Base-by-base conservation (phyloP, 2,797 vertebrate genomes). In the Luscinia luscinia region DNA sequence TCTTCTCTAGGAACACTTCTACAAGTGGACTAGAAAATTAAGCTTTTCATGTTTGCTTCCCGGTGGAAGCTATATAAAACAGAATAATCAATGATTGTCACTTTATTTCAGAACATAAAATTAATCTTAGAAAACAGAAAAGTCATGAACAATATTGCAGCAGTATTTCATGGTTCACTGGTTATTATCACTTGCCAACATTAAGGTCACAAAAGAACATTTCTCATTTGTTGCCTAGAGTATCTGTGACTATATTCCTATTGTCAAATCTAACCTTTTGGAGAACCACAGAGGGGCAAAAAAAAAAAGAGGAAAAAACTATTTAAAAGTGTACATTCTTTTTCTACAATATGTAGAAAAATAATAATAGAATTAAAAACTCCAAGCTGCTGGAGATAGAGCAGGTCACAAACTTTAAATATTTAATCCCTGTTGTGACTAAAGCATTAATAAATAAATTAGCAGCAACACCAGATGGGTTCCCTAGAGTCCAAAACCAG, bases 11-110 rank as follows among this genome's bases (percentile, higher is more conserved):
- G 89, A 97, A 91, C 68, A 90, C 67, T 34, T 34, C 34, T 90
- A 76, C 95, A 97, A 97, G 78, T 96, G 93, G 92, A 96, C 87
- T 96, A 96, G 97, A 97, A 97, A 98, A 98, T 97, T 93, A 97
- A 95, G 91, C 82, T 96, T 97, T 97, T 97, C 94, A 97, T 97
- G 95, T 89, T 93, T 96, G 69, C 93, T 97, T 98, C 96, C 96
- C 8, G 0, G 96, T 96, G 95, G 91, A 94, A 95, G 91, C 86
- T 95, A 95, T 95, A 95, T 97, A 97, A 98, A 97, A 97, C 84
- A 96, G 96, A 97, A 97, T 97, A 97, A 98, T 96, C 97, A 97
- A 98, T 97, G 97, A 98, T 96, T 96, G 95, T 95, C 97, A 96
- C 86, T 96, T 97, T 96, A 92, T 96, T 97, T 97, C 96, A 93